phyloP scores from a whole-genome alignment of 2,888 invertebrate species.

The Aphidius colemani region DNA sequence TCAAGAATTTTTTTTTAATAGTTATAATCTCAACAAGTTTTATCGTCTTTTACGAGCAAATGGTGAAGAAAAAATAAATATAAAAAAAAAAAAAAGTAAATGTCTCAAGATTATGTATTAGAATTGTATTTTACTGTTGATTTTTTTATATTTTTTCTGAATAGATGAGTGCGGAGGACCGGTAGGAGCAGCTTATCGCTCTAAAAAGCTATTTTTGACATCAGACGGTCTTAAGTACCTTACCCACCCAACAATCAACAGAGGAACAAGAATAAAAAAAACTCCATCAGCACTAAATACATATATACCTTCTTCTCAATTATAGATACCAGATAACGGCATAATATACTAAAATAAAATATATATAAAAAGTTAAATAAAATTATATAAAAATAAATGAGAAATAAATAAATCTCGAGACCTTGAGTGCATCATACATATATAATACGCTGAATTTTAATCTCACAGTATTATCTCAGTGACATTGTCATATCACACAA shows the following conservation, averaged over 20 bases:
- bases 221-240: constrained; percentile 1
- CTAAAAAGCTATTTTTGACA: constrained; percentile 26
- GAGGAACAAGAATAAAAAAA: background rate
- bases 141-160: too few species aligned
- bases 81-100: background rate
- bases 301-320: constrained; percentile 22
- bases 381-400: background rate
- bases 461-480: constrained; percentile 38
- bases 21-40: too few species aligned
- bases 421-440: constrained; percentile 24
- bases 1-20: too few species aligned
- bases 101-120: too few species aligned
- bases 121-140: too few species aligned
- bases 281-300: background rate
- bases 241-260: constrained; percentile 8
- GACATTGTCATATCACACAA: constrained; percentile 37
- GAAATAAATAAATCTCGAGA: constrained; percentile 7
- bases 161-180: constrained; percentile 16
- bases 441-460: constrained; percentile 26
- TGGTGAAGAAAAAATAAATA: background rate
- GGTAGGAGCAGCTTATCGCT: constrained; percentile 27
- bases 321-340: constrained; percentile 30
- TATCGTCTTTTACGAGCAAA: too few species aligned
- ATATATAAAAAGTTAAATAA: background rate
- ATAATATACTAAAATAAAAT: constrained; percentile 14